Base-by-base conservation (phyloP, 2,888 invertebrate species). In the Dynastes grantii region DNA sequence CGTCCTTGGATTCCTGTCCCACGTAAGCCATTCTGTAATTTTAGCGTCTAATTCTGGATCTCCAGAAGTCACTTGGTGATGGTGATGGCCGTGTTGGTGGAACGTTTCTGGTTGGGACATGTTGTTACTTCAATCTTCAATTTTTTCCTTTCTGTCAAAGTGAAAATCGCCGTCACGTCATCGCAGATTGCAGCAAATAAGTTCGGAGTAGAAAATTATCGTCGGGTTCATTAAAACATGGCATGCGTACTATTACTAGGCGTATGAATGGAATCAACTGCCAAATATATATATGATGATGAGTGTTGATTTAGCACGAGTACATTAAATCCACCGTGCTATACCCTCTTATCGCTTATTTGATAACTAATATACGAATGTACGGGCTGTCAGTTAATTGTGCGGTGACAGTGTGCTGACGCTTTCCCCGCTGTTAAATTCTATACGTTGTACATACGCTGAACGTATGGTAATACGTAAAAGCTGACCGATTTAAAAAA, bases 1-100 rank as follows among this genome's bases (percentile, higher is more conserved):
- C 0, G 95, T 95, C 64, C 88, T 90, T 32, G 91, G 90, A 89
- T 96, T 95, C 92, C 92, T 92, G 86, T 96, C 96, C 92, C 93
- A 94, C 81, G 90, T 87, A 3, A 95, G 86, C 95, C 96, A 97
- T 83, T 93, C 92, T 16, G 90, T 88, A 13, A 96, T 92, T 87
- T 93, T 94, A 13, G 89, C 86, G 87, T 95, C 92, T 78, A 96
- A 88, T 82, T 91, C 90, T 40, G 83, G 77, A 84, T 91, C 90
- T 73, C 91, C 92, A 81, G 92, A 79, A 51, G 79, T 29, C n/a
- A 70, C 75, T 51, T 70, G 79, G 49, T 76, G 55, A 5, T 61
- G 40, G n/a, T 37, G 45, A 45, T 29, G 68, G 9, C n/a, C n/a
- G n/a, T 58, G 55, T 22, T 58, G 55, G 22, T 22, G 32, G 4